Conservation (phyloP, 2,888 invertebrate species). For the Norana najaformis region DNA sequence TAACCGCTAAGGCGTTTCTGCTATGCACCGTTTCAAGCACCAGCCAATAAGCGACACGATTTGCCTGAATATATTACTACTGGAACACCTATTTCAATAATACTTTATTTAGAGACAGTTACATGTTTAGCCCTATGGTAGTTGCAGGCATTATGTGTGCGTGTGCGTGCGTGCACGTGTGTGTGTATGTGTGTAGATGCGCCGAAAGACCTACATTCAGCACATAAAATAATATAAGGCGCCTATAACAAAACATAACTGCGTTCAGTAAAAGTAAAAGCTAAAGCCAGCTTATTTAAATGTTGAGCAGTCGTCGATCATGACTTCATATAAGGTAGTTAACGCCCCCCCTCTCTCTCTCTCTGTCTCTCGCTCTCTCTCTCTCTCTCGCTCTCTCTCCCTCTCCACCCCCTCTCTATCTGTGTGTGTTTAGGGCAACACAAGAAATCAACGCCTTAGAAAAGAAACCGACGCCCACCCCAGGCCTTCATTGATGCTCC, state of each 20-base stretch:
- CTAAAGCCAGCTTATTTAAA: not conserved
- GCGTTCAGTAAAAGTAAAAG: not conserved
- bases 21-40: not conserved
- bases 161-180: not conserved
- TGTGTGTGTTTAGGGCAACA: too few relatives aligned
- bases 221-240: slow-evolving; percentile 4
- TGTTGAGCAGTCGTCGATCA: not conserved
- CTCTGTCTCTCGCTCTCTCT: not conserved
- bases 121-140: not conserved
- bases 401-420: not conserved
- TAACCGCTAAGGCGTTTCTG: not conserved
- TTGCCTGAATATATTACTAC: too few relatives aligned
- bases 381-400: not conserved
- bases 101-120: not conserved
- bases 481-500: not conserved
- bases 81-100: not conserved
- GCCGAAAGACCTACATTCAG: not conserved
- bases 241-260: not conserved
- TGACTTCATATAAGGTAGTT: not conserved
- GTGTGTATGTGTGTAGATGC: too few relatives aligned
- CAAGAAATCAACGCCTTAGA: not conserved
- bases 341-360: not conserved
- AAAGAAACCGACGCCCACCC: not conserved
- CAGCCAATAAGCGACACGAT: not conserved
- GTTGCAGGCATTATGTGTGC: not conserved